These are phyloP conservation scores for Agrilus biguttatus DNA, from an alignment of 2,888 invertebrate genomes.

Conservation along the genomic window DNA sequence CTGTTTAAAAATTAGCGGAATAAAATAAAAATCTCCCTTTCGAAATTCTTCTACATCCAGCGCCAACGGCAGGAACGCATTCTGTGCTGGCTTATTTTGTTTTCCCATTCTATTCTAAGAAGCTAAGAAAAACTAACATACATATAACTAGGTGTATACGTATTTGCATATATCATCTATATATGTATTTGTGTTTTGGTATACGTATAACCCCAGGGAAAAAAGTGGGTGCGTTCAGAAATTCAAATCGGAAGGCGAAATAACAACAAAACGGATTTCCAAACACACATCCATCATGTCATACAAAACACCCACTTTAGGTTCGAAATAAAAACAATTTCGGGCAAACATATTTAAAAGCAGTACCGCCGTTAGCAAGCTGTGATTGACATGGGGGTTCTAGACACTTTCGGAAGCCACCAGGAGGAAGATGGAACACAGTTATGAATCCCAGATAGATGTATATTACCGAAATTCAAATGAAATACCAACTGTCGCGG, in stretches of 20 bases:
- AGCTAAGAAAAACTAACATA: too few relatives aligned
- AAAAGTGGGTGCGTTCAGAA: conserved; percentile 9
- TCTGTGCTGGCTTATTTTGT: too few relatives aligned
- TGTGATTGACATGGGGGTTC: conserved; percentile 31
- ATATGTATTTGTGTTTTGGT: too few relatives aligned
- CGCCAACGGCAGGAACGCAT: too few relatives aligned
- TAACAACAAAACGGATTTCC: conserved; percentile 29
- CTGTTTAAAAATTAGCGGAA: too few relatives aligned
- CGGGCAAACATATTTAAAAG: conserved; percentile 32
- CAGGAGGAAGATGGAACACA: conserved; percentile 20
- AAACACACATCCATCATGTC: conserved; percentile 31
- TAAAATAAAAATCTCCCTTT: too few relatives aligned
- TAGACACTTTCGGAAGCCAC: conserved; percentile 23
- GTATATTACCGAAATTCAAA: too few relatives aligned
- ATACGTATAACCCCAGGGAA: conserved; percentile 5
- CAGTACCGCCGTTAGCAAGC: conserved; percentile 23
- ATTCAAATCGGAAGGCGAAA: conserved; percentile 30
- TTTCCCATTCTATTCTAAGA: too few relatives aligned
- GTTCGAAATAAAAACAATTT: conserved; percentile 35
- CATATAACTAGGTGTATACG: too few relatives aligned
- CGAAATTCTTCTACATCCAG: too few relatives aligned
- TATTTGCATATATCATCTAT: too few relatives aligned
- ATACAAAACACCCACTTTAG: conserved; percentile 30
- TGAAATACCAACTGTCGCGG: too few relatives aligned
- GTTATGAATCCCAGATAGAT: conserved; percentile 18